Base-by-base conservation (phyloP, 2,113 vertebrate genomes). In the Callionymus lyra region DNA sequence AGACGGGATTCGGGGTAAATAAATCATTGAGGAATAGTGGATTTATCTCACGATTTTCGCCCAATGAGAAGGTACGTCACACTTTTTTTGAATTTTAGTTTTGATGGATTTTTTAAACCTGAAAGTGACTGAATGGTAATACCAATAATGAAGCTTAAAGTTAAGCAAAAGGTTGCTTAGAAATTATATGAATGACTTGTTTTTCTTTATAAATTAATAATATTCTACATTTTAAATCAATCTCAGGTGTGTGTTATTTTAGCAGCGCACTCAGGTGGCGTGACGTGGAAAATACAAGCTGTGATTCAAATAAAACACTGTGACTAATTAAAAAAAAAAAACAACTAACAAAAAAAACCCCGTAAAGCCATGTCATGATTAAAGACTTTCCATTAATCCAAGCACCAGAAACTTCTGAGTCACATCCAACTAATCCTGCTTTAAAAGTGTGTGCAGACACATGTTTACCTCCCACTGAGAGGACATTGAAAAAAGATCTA, bases 221-320 rank as follows among this genome's bases (percentile, higher is more conserved):
- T 27, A 4, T 27, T 8, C 8, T 8, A 27, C 4, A 27, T 8
- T 8, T 27, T 27, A 27, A 27, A 8, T 27, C 4, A 27, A 27
- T 5, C 21, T 4, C 21, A 5, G 21, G 21, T 27, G 8, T 5
- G 8, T 27, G 21, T 27, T 5, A 27, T 31, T 37, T 37, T 8
- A 10, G 36, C 47, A 63, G 72, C 75, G 72, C 74, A 35, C 60
- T 69, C 75, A 6, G 42, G 82, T 57, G 81, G 69, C 52, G 17
- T 33, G 13, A 17, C 0, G 3, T 8, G 63, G 68, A 70, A 73
- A 62, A 38, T 31, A n/a, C n/a, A n/a, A n/a, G n/a, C n/a, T n/a
- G n/a, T 39, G 13, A 32, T 41, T 18, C 34, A 6, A 31, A 1
- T 6, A 8, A 6, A 38, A 19, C 16, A 14, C 41, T 50, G 18